phyloP scores from a whole-genome alignment of 1,140 invertebrate genomes.

The Antheraea pernyi region DNA sequence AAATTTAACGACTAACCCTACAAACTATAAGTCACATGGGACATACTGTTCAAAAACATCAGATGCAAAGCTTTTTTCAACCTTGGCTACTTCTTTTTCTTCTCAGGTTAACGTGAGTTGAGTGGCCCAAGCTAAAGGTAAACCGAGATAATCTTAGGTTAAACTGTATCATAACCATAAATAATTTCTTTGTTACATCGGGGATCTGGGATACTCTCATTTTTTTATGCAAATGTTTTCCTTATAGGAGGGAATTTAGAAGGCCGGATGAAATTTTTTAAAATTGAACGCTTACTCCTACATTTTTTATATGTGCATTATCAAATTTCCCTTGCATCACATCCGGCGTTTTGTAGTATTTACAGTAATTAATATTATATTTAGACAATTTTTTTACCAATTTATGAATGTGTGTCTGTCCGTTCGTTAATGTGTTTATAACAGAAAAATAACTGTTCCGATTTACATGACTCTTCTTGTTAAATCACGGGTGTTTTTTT shows the following conservation, averaged over 20 bases:
- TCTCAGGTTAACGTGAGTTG: neutral
- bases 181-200: constrained; percentile 23
- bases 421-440: too few relatives aligned
- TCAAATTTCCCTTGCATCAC: neutral
- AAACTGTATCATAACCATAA: constrained; percentile 31
- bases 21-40: neutral
- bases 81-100: constrained; percentile 4
- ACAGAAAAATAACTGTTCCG: too few relatives aligned
- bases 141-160: constrained; percentile 28
- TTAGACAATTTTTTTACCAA: too few relatives aligned
- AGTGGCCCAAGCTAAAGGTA: constrained; percentile 4
- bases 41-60: neutral
- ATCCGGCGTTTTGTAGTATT: neutral
- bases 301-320: neutral
- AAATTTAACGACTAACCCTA: too few relatives aligned
- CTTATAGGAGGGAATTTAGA: constrained; percentile 7
- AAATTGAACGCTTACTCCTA: neutral
- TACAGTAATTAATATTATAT: too few relatives aligned
- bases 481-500: too few relatives aligned
- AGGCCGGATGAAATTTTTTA: neutral
- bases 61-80: constrained; percentile 4
- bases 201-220: constrained; percentile 5
- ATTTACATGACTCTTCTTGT: too few relatives aligned
- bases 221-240: constrained; percentile 19
- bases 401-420: too few relatives aligned